Conservation (phyloP, 2,888 invertebrate genomes). For the Xiphydria camelus region DNA sequence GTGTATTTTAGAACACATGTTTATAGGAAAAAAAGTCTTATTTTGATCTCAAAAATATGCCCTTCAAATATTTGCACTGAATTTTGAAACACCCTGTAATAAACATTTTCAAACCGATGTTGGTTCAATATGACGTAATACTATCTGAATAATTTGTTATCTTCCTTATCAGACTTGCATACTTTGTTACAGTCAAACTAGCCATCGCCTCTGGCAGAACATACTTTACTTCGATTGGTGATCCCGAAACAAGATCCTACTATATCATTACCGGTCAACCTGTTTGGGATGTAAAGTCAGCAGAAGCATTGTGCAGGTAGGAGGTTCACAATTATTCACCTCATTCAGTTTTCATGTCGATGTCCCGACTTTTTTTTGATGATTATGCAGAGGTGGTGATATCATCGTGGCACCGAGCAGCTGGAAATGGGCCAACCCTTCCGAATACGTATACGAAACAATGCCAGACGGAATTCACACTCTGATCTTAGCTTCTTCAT, state of each 20-base stretch:
- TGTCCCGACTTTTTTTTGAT: not conserved
- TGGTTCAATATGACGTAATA: too few relatives aligned
- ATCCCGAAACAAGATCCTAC: constrained; percentile 58
- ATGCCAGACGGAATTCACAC: constrained; percentile 62
- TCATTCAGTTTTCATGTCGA: not conserved
- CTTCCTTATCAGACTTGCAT: not conserved
- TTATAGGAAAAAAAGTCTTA: too few relatives aligned
- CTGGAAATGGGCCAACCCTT: constrained; percentile 65
- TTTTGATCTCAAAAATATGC: too few relatives aligned
- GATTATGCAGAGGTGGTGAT: constrained; percentile 62
- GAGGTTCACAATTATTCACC: not conserved
- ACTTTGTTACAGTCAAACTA: constrained; percentile 62
- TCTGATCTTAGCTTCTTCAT: constrained; percentile 44
- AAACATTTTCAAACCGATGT: too few relatives aligned
- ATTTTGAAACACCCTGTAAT: too few relatives aligned
- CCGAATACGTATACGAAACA: constrained; percentile 64
- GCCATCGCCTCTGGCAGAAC: constrained; percentile 66
- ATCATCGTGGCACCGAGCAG: constrained; percentile 65
- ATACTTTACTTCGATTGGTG: constrained; percentile 64
- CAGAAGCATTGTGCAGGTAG: constrained; percentile 48
- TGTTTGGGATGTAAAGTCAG: constrained; percentile 64
- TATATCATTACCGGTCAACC: constrained; percentile 68
- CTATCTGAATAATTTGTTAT: not conserved
- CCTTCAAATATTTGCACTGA: too few relatives aligned
- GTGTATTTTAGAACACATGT: too few relatives aligned